Percentiles rank a stretch among this genome's conserved stretches.
phyloP scores from a whole-genome alignment of 2,113 vertebrate species.

The Ardeotis arabs region DNA sequence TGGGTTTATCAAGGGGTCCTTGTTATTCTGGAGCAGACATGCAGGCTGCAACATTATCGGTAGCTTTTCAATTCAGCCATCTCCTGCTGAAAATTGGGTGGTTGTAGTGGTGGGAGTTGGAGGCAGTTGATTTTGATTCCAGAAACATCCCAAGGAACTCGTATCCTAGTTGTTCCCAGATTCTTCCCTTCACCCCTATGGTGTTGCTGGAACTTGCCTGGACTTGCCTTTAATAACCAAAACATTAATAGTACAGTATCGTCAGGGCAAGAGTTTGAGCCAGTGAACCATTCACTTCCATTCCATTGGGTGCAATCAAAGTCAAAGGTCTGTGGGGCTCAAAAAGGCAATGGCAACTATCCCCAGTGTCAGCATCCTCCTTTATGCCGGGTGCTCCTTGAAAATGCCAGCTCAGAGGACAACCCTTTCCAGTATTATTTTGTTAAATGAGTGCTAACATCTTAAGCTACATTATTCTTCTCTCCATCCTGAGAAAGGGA shows the following conservation, averaged over 20 bases:
- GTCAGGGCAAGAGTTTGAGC: neutral
- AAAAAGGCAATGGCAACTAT: neutral
- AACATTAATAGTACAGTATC: neutral
- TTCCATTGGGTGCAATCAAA: neutral
- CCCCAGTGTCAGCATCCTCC: neutral
- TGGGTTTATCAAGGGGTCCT: slow-evolving; percentile 65
- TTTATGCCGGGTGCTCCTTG: neutral
- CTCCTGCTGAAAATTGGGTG: neutral
- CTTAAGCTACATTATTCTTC: neutral
- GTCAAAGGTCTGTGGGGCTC: neutral
- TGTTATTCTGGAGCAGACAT: slow-evolving; percentile 52
- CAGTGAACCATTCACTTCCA: neutral
- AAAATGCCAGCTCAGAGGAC: neutral
- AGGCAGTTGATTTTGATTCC: neutral
- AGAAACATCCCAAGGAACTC: neutral
- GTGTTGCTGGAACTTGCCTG: too few species aligned
- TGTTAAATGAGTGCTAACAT: neutral
- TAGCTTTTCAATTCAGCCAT: neutral
- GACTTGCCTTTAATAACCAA: neutral
- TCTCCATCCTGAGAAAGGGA: neutral
- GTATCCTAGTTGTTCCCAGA: neutral
- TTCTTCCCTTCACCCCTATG: neutral
- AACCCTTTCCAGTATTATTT: neutral
- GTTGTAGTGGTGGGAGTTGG: neutral
- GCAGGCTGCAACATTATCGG: slow-evolving; percentile 5